These are phyloP conservation scores for Smutsia gigantea DNA, from an alignment of 2,797 vertebrate species.

Conservation along the genomic window DNA sequence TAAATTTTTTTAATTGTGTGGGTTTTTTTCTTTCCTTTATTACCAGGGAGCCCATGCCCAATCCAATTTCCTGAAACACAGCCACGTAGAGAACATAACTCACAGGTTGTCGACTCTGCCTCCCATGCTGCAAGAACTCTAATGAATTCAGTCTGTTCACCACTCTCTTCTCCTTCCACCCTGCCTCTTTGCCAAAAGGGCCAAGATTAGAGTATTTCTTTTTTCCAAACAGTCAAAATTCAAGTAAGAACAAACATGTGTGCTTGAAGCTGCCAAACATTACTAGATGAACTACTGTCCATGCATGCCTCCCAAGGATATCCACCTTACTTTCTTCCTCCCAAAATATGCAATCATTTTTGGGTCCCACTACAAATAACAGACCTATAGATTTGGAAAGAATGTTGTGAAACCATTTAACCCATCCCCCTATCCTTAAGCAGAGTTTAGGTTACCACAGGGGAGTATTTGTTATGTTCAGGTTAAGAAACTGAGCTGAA, in stretches of 20 bases:
- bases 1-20: background rate
- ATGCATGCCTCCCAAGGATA: background rate
- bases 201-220: background rate
- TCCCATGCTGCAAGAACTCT: background rate
- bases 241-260: conserved; percentile 34
- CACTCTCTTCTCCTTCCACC: background rate
- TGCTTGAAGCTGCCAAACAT: background rate
- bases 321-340: background rate
- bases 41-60: background rate
- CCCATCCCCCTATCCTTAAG: background rate
- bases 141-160: background rate
- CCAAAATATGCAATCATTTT: background rate
- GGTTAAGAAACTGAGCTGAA: background rate
- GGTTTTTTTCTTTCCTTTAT: background rate
- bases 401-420: background rate
- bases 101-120: background rate
- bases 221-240: conserved; percentile 19
- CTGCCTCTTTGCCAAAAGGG: background rate
- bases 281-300: background rate
- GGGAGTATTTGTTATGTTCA: background rate
- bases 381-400: background rate
- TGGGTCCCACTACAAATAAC: background rate
- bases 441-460: conserved; percentile 18
- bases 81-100: background rate
- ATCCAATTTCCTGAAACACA: background rate